Percentiles rank a stretch among this genome's conserved stretches.
Conservation (phyloP, 1,140 invertebrate species). For the Adoxophyes honmai region DNA sequence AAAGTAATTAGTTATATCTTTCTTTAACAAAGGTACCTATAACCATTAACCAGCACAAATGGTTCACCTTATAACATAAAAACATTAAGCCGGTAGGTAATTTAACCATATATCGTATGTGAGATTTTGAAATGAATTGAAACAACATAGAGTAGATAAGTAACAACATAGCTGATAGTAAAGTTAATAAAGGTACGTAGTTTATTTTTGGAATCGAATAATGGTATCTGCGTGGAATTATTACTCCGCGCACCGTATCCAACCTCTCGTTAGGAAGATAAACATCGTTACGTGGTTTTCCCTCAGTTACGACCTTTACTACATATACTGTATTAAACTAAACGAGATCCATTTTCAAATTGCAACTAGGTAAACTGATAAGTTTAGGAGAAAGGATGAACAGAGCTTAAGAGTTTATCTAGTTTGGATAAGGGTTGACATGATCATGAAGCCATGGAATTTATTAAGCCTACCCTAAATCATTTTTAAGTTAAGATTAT, state of each 20-base stretch:
- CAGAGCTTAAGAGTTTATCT: neutral
- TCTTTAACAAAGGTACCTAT: too few species aligned
- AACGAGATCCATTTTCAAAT: slow-evolving; percentile 15
- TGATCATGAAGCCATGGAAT: neutral
- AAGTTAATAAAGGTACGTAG: neutral
- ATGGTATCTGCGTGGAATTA: slow-evolving; percentile 7
- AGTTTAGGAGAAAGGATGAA: neutral
- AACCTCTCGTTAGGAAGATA: slow-evolving; percentile 18
- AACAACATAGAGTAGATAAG: too few species aligned
- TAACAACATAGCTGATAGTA: too few species aligned
- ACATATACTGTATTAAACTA: slow-evolving; percentile 14
- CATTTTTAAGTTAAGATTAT: too few species aligned
- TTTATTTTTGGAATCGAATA: slow-evolving; percentile 8
- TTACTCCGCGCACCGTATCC: neutral
- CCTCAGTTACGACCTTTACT: slow-evolving; percentile 3
- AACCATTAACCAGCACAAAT: too few species aligned
- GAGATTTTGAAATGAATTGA: too few species aligned
- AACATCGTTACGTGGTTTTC: slow-evolving; percentile 16
- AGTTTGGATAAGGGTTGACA: slow-evolving; percentile 1
- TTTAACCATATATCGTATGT: too few species aligned
- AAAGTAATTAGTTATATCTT: too few species aligned
- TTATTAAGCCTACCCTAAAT: neutral
- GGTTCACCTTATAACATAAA: too few species aligned
- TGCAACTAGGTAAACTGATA: slow-evolving; percentile 4
- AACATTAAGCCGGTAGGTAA: too few species aligned